Percentiles rank a stretch among this genome's conserved stretches.
phyloP scores from a whole-genome alignment of 2,888 invertebrate species.

The Pegoplata infirma region DNA sequence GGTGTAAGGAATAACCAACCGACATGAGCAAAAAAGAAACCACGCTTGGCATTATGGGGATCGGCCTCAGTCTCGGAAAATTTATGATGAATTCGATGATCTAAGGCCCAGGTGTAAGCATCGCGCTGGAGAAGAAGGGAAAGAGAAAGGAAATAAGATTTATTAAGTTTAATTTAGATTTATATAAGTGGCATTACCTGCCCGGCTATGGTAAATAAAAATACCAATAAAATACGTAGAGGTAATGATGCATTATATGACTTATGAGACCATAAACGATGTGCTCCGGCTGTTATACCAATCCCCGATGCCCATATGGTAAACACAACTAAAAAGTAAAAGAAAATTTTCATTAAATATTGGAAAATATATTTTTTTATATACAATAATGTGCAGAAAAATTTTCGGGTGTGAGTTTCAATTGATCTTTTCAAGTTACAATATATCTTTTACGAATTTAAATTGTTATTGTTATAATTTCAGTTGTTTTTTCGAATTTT shows the following conservation, averaged over 20 bases:
- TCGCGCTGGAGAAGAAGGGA: constrained; percentile 81
- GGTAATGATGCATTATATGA: constrained; percentile 87
- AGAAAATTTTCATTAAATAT: too few relatives aligned
- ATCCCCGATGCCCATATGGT: constrained; percentile 86
- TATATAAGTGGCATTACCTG: constrained; percentile 80
- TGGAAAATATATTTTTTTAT: too few relatives aligned
- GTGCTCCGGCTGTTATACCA: constrained; percentile 90
- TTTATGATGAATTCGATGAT: constrained; percentile 93
- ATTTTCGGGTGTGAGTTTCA: too few relatives aligned
- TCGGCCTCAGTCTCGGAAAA: constrained; percentile 92
- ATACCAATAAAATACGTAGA: constrained; percentile 82
- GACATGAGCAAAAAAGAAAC: constrained; percentile 94
- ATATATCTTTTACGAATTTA: too few relatives aligned
- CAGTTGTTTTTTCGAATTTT: too few relatives aligned
- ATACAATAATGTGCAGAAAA: too few relatives aligned
- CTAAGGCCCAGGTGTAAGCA: constrained; percentile 91
- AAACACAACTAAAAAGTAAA: constrained; percentile 79
- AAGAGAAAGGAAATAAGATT: too few relatives aligned
- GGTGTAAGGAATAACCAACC: constrained; percentile 94
- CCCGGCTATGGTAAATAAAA: constrained; percentile 88
- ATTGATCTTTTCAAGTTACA: too few relatives aligned
- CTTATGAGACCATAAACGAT: constrained; percentile 89
- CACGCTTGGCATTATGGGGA: constrained; percentile 85
- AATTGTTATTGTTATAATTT: too few relatives aligned
- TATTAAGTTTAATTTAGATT: not conserved